Base-by-base conservation (phyloP, 2,113 vertebrate genomes). In the Bubo blakistoni region DNA sequence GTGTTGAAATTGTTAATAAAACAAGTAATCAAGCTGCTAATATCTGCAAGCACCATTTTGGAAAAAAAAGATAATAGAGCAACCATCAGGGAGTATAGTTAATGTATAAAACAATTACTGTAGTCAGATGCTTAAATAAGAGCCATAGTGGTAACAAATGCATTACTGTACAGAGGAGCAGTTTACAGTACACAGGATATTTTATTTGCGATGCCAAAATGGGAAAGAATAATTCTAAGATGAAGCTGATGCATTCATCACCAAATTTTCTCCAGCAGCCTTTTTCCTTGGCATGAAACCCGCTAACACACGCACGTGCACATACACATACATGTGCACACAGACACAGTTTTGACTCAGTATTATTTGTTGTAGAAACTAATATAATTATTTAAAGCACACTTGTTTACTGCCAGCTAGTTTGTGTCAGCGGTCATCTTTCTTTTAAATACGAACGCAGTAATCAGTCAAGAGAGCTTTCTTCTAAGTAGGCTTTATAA, bases 91-190 rank as follows among this genome's bases (percentile, higher is more conserved):
- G 89, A 97, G 85, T 52, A n/a, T 5, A 30, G 92, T 86, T 96
- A 88, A 96, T 92, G 91, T 71, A 88, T 77, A 81, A 86, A 92
- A 95, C 95, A 95, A 96, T 95, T 96, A 90, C 49, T 38, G 67
- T 55, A 86, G 92, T 69, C 76, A 88, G 91, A 94, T 93, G 92
- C 69, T 97, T 95, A 97, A 96, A 49, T 88, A 95, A 96, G 89
- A 96, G 76, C 81, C 72, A 67, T 46, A 3, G 93, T 70, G 81
- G 61, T 61, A 90, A 78, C 54, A 40, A 88, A 84, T 3, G n/a
- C 66, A 2, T 73, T 49, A 16, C 78, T 88, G 72, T 72, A 87
- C 70, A 67, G 47, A 72, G 62, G 55, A 92, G 55, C 73, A 10
- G 92, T 20, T 76, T 46, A 32, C 63, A 49, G 32, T 6, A 20